Evolutionary conservation across 2,797 vertebrate species (phyloP).

Genomic region (Bradypus variegatus): DNA sequence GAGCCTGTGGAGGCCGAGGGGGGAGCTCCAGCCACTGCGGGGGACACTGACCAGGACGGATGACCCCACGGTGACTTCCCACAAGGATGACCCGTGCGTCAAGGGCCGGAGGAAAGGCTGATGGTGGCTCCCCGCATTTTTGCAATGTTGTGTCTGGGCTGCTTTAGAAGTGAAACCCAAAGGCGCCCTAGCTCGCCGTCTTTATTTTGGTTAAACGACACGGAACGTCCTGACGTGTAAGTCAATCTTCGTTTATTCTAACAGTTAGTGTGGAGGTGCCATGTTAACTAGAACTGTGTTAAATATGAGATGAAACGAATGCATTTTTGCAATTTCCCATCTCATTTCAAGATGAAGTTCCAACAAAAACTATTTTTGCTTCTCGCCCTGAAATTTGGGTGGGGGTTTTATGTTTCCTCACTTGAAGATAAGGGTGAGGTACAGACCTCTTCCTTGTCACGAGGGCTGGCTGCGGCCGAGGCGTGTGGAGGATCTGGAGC

Average conservation of each 20-base stretch:
- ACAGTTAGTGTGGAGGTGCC: neutral
- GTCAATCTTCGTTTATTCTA: neutral
- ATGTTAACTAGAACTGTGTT: neutral
- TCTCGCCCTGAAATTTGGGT: neutral
- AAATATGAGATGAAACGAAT: fast-evolving
- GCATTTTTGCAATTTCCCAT: neutral
- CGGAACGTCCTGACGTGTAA: fast-evolving
- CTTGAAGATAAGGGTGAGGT: neutral
- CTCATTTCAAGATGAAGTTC: neutral
- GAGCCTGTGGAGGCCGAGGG: fast-evolving
- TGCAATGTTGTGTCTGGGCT: neutral
- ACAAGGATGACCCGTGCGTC: fast-evolving
- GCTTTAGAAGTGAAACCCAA: neutral
- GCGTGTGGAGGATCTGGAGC: no score
- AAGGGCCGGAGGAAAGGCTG: neutral
- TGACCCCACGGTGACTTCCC: neutral
- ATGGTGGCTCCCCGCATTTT: fast-evolving
- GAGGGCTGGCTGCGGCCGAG: no score
- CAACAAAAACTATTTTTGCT: neutral
- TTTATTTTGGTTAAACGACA: neutral
- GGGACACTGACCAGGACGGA: fast-evolving
- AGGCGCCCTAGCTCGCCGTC: fast-evolving
- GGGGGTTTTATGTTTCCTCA: neutral
- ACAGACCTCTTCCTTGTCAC: no score
- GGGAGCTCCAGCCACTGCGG: no score